A percentile compares a stretch with the other conserved stretches of the same genome.
phyloP scores from a whole-genome alignment of 2,113 vertebrate species.

The Campylorhamphus procurvoides region DNA sequence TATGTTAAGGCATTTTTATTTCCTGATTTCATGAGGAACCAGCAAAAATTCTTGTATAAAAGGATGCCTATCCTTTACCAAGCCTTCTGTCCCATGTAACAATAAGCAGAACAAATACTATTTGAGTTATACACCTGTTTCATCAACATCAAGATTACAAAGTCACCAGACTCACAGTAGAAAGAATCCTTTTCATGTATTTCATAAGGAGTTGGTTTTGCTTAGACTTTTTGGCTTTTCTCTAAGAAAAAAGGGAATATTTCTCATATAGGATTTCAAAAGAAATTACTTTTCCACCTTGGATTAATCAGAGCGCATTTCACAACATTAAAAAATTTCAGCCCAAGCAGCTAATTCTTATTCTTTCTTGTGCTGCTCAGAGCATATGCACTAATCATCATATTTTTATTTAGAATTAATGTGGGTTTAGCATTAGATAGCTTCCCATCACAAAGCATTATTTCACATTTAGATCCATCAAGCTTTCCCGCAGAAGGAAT shows the following conservation, averaged over 20 bases:
- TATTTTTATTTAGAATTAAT: background rate
- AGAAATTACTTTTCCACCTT: background rate
- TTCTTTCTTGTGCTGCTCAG: background rate
- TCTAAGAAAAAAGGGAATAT: background rate
- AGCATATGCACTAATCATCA: background rate
- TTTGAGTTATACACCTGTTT: background rate
- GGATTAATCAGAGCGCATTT: background rate
- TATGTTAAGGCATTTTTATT: background rate
- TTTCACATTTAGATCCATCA: background rate
- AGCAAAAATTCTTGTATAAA: background rate
- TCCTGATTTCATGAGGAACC: background rate
- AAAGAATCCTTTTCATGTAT: background rate
- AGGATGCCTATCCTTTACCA: background rate
- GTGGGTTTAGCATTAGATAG: background rate
- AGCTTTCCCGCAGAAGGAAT: background rate
- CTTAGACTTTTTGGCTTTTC: background rate
- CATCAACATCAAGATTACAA: background rate
- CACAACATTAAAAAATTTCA: slow-evolving; percentile 11
- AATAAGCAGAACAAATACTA: background rate
- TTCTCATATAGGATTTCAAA: background rate
- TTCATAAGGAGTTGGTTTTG: background rate
- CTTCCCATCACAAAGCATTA: background rate
- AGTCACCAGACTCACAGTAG: background rate
- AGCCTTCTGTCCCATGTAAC: background rate
- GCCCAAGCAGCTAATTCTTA: background rate